phyloP scores from a whole-genome alignment of 1,140 invertebrate species.

The Drosophila oshimai region DNA sequence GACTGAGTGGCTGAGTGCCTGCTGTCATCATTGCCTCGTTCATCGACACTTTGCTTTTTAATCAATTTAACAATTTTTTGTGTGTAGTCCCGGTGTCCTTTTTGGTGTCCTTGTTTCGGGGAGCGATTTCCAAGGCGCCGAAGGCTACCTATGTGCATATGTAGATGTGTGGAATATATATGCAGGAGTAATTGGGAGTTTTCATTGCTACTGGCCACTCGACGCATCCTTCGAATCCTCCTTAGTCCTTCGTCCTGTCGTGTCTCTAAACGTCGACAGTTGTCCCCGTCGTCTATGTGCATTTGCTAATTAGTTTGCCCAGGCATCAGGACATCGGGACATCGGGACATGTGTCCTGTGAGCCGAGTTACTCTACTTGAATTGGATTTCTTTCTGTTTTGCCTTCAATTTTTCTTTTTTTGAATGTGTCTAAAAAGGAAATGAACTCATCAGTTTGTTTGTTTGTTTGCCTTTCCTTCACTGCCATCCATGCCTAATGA shows the following conservation, averaged over 20 bases:
- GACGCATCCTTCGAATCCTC: constrained; percentile 8
- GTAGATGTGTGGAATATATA: constrained; percentile 32
- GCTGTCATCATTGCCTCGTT: constrained; percentile 79
- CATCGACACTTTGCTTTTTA: constrained; percentile 81
- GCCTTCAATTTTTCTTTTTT: neutral
- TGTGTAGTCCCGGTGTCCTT: constrained; percentile 4
- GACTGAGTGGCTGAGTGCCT: constrained; percentile 32
- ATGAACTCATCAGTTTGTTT: constrained; percentile 72
- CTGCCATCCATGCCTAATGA: constrained; percentile 51
- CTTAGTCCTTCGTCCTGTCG: constrained; percentile 28
- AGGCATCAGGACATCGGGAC: constrained; percentile 49
- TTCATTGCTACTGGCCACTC: constrained; percentile 5
- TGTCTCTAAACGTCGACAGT: constrained; percentile 52
- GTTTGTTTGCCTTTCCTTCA: constrained; percentile 20
- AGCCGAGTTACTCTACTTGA: constrained; percentile 4
- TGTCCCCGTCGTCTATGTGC: constrained; percentile 36
- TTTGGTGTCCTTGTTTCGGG: constrained; percentile 10
- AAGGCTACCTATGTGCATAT: constrained; percentile 18
- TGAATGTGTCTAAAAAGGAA: constrained; percentile 63
- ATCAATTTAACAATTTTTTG: constrained; percentile 79
- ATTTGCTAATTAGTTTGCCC: constrained; percentile 77
- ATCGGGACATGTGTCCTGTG: constrained; percentile 20
- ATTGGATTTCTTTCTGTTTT: constrained; percentile 6
- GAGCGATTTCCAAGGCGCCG: constrained; percentile 22
- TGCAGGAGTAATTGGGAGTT: constrained; percentile 76